phyloP scores from a whole-genome alignment of 23 tunicate species.

The Trididemnum nubilum region DNA sequence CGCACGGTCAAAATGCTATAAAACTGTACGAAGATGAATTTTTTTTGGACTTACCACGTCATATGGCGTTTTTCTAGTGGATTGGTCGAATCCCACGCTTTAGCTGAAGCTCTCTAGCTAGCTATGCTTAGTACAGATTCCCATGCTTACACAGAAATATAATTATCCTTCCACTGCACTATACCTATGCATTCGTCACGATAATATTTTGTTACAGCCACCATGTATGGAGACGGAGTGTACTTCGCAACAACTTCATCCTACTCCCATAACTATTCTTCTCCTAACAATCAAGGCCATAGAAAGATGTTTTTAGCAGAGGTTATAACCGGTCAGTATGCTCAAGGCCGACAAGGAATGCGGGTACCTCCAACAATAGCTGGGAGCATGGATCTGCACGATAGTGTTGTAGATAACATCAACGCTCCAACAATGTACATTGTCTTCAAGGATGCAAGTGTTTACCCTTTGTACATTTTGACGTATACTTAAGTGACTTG shows the following conservation, averaged over 20 bases:
- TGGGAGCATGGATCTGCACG: background rate
- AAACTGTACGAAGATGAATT: no score
- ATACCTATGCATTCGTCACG: no score
- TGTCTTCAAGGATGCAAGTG: slow-evolving; percentile 12
- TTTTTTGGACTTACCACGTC: no score
- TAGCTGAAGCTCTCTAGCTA: no score
- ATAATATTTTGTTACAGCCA: no score
- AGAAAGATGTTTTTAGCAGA: background rate
- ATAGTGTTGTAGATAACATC: slow-evolving; percentile 14
- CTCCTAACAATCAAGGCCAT: background rate
- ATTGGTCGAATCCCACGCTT: no score
- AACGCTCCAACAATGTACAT: background rate
- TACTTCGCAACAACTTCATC: slow-evolving; percentile 36
- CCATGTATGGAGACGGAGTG: slow-evolving; percentile 33
- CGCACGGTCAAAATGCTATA: no score
- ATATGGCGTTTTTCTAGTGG: no score
- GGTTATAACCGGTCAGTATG: background rate
- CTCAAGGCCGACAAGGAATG: background rate
- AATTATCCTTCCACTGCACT: no score
- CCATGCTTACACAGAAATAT: no score
- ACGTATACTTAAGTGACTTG: no score
- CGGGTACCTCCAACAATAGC: background rate
- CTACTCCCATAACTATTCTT: slow-evolving; percentile 24
- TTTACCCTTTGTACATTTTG: background rate
- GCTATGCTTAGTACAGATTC: no score